Evolutionary conservation across 2,888 invertebrate species (phyloP).

Genomic region (Drosophila cognata): DNA sequence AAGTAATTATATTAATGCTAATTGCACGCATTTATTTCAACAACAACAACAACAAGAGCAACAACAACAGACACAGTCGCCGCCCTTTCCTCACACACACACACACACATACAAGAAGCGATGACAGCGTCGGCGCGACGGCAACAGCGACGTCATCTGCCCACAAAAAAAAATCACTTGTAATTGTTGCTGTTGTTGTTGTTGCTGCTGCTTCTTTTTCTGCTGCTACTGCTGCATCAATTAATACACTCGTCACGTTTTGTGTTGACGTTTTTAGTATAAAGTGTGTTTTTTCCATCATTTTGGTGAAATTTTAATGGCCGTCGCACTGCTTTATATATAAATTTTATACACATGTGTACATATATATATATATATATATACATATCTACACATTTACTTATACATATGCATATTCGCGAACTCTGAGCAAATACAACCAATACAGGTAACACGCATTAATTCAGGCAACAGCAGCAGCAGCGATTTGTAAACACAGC

Average conservation of each 20-base stretch:
- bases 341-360: background rate
- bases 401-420: conserved; percentile 2
- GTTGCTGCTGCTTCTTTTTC: conserved; percentile 32
- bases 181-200: conserved; percentile 55
- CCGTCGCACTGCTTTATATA: conserved; percentile 25
- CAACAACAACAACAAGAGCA: conserved; percentile 25
- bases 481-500: conserved; percentile 44
- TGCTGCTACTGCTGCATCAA: conserved; percentile 59
- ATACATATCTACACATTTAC: background rate
- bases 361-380: background rate
- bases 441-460: conserved; percentile 29
- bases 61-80: conserved; percentile 19
- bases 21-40: conserved; percentile 69
- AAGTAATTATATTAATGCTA: conserved; percentile 70
- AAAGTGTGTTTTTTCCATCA: conserved; percentile 29
- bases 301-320: conserved; percentile 60
- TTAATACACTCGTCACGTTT: conserved; percentile 76
- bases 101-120: conserved; percentile 30
- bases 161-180: conserved; percentile 58
- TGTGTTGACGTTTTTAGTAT: conserved; percentile 41
- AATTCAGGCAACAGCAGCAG: conserved; percentile 18
- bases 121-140: conserved; percentile 51
- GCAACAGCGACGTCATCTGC: conserved; percentile 51
- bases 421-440: conserved; percentile 16
- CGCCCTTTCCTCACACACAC: conserved; percentile 40